Conservation (phyloP, 2,113 vertebrate species). For the Nipponia nippon region DNA sequence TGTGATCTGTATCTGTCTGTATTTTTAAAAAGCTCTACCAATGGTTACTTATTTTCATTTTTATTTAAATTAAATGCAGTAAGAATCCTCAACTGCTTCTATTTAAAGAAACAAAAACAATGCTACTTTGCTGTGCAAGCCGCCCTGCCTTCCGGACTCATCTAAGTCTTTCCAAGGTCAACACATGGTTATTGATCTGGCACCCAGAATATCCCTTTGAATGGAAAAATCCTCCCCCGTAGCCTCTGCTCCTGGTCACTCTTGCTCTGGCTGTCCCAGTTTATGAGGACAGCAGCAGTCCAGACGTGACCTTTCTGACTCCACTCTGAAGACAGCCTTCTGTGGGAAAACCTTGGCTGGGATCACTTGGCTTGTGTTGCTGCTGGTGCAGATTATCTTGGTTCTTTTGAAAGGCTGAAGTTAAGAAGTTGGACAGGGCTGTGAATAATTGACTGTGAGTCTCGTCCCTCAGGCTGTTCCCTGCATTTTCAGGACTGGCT, state of each 20-base stretch:
- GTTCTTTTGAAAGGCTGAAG: neutral
- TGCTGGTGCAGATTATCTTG: neutral
- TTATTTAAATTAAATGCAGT: neutral
- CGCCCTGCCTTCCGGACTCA: neutral
- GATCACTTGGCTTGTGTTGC: rapidly evolving
- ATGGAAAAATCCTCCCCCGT: neutral
- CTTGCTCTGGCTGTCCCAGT: neutral
- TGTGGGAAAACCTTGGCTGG: neutral
- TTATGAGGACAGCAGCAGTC: neutral
- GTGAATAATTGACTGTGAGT: rapidly evolving
- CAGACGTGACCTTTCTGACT: neutral
- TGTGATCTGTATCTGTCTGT: neutral
- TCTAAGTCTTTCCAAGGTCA: neutral
- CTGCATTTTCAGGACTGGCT: neutral
- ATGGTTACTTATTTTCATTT: neutral
- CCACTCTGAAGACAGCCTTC: neutral
- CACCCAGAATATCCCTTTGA: neutral
- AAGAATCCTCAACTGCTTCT: neutral
- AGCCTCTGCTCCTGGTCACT: neutral
- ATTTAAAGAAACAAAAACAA: constrained; percentile 8
- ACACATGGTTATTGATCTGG: neutral
- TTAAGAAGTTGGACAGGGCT: neutral
- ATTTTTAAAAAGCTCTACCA: neutral
- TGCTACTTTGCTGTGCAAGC: neutral
- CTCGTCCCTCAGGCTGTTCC: neutral